Evolutionary conservation across 2,113 vertebrate genomes (phyloP).

Genomic region (Vimba vimba): DNA sequence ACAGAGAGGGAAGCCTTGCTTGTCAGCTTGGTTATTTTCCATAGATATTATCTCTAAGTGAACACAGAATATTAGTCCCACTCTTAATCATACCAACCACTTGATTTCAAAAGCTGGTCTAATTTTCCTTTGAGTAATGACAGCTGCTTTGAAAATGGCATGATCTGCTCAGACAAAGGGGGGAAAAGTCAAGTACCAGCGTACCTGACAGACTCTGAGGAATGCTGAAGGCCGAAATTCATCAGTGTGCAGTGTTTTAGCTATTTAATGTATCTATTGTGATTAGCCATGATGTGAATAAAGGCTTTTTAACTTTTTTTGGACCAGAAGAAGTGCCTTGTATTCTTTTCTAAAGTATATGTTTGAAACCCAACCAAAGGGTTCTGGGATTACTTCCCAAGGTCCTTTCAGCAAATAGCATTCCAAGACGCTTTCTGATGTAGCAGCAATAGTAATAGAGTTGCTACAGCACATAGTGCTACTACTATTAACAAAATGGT

Average conservation of each 20-base stretch:
- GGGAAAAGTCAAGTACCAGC: background rate
- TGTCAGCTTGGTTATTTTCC: background rate
- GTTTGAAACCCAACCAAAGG: too few relatives aligned
- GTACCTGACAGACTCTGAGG: too few relatives aligned
- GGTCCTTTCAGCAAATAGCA: too few relatives aligned
- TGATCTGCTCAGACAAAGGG: background rate
- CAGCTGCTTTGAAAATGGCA: background rate
- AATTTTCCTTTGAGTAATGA: background rate
- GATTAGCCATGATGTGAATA: too few relatives aligned
- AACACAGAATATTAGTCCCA: background rate
- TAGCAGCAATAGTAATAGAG: background rate
- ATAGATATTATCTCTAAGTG: background rate
- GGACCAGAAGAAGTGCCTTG: too few relatives aligned
- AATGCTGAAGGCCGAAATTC: too few relatives aligned
- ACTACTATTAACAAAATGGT: background rate
- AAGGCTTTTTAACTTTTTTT: too few relatives aligned
- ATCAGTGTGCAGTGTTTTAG: too few relatives aligned
- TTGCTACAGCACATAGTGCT: background rate
- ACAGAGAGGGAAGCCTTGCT: background rate
- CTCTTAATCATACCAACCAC: background rate
- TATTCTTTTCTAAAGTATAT: too few relatives aligned
- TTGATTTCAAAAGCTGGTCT: background rate
- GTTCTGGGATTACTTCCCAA: too few relatives aligned
- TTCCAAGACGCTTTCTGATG: too few relatives aligned
- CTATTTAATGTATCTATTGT: too few relatives aligned